A percentile compares a stretch with the other conserved stretches of the same genome.
phyloP scores from a whole-genome alignment of 2,797 vertebrate genomes.

The Ptychadena robeensis region DNA sequence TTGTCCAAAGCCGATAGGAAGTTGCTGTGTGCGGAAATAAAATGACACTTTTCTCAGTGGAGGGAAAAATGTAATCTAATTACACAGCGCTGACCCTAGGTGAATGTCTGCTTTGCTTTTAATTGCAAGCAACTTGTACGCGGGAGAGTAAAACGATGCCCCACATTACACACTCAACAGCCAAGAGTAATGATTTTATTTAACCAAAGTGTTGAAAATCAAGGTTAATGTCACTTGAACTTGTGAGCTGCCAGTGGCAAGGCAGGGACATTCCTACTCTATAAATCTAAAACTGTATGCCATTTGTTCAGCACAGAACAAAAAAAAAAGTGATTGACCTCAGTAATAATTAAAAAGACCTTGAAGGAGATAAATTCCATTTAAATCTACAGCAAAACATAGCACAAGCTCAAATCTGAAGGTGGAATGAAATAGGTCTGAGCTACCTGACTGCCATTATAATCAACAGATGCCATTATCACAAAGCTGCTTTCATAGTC shows the following conservation, averaged over 20 bases:
- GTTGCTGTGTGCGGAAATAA: constrained; percentile 37
- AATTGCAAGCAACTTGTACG: constrained; percentile 51
- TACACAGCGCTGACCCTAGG: constrained; percentile 56
- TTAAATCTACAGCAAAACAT: background rate
- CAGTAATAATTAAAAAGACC: constrained; percentile 5
- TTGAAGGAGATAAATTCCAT: background rate
- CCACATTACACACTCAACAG: constrained; percentile 40
- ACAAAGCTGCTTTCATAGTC: no score
- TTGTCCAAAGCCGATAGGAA: constrained; percentile 23
- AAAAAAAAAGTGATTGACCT: background rate
- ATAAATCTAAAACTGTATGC: constrained; percentile 15
- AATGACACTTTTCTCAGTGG: constrained; percentile 47
- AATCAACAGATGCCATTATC: background rate
- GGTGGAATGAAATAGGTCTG: background rate
- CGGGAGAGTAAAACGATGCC: constrained; percentile 26
- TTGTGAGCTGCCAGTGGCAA: constrained; percentile 19
- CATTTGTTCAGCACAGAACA: constrained; percentile 5
- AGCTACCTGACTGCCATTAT: background rate
- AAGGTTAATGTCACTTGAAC: constrained; percentile 58
- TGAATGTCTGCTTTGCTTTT: constrained; percentile 56
- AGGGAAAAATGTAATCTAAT: constrained; percentile 55
- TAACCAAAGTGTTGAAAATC: constrained; percentile 55
- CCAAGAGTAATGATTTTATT: constrained; percentile 58
- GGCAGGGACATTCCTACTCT: constrained; percentile 14
- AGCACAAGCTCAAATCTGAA: background rate